phyloP scores from a whole-genome alignment of 2,888 invertebrate species.

The Tinea pellionella region DNA sequence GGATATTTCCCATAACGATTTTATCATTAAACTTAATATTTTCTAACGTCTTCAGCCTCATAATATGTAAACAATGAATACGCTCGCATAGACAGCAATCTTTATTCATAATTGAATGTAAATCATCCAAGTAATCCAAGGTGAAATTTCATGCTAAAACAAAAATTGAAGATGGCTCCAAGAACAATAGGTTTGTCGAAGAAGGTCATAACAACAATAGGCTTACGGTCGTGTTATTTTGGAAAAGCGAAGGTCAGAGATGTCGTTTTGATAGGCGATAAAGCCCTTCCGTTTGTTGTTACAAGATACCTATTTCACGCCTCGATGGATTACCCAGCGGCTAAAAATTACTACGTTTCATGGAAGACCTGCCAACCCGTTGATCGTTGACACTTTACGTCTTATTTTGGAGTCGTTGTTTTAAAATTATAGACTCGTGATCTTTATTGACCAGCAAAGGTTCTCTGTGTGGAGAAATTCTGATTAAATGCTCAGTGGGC shows the following conservation, averaged over 20 bases:
- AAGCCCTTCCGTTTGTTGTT: slow-evolving; percentile 44
- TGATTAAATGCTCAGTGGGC: too few species aligned
- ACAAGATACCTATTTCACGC: slow-evolving; percentile 46
- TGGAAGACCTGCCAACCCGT: background rate
- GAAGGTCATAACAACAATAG: slow-evolving; percentile 48
- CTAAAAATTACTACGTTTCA: background rate
- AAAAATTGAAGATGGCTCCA: slow-evolving; percentile 40
- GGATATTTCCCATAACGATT: too few species aligned
- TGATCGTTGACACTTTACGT: background rate
- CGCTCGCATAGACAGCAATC: background rate
- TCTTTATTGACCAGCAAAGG: too few species aligned
- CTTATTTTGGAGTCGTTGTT: background rate
- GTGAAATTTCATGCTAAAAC: slow-evolving; percentile 50
- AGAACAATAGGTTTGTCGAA: slow-evolving; percentile 32
- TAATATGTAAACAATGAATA: too few species aligned
- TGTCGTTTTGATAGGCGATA: slow-evolving; percentile 44
- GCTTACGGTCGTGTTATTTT: slow-evolving; percentile 41
- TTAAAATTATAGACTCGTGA: background rate
- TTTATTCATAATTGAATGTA: slow-evolving; percentile 27
- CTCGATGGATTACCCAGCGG: slow-evolving; percentile 26
- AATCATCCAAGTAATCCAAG: slow-evolving; percentile 36
- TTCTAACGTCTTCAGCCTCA: too few species aligned
- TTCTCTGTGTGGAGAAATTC: too few species aligned
- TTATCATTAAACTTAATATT: too few species aligned
- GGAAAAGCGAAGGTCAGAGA: slow-evolving; percentile 54